phyloP scores from a whole-genome alignment of 2,797 vertebrate species.

The Thaleichthys pacificus region DNA sequence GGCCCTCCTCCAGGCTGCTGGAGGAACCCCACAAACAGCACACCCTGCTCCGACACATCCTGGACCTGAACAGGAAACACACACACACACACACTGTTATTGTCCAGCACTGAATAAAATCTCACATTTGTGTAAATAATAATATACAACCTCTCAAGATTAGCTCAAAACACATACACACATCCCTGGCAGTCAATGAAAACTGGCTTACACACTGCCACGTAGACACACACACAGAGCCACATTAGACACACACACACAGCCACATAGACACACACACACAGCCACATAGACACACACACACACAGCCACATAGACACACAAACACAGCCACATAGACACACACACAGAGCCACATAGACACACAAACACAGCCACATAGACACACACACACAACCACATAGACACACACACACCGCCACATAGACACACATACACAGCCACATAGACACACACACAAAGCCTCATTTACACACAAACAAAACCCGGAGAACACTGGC shows the following conservation, averaged over 20 bases:
- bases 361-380: slow-evolving; percentile 43
- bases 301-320: slow-evolving; percentile 12
- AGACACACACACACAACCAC: too few relatives aligned
- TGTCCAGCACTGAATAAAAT: too few relatives aligned
- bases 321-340: slow-evolving; percentile 28
- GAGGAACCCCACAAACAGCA: slow-evolving; percentile 89
- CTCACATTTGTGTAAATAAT: too few relatives aligned
- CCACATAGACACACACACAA: slow-evolving; percentile 2
- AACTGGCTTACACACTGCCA: too few relatives aligned
- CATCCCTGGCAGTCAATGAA: too few relatives aligned
- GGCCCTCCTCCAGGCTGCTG: slow-evolving; percentile 80
- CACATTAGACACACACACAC: too few relatives aligned
- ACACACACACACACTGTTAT: slow-evolving; percentile 16
- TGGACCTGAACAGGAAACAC: slow-evolving; percentile 79
- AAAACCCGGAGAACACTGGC: slow-evolving; percentile 51
- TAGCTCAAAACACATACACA: slow-evolving; percentile 11
- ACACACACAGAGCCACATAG: not conserved
- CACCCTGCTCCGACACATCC: slow-evolving; percentile 87
- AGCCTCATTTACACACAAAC: slow-evolving; percentile 39
- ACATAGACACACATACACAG: slow-evolving; percentile 7
- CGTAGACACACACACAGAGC: too few relatives aligned
- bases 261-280: too few relatives aligned
- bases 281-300: slow-evolving; percentile 5
- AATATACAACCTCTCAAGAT: not conserved
- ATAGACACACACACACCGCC: too few relatives aligned